phyloP scores from a whole-genome alignment of 2,797 vertebrate species.

The Potorous gilbertii region DNA sequence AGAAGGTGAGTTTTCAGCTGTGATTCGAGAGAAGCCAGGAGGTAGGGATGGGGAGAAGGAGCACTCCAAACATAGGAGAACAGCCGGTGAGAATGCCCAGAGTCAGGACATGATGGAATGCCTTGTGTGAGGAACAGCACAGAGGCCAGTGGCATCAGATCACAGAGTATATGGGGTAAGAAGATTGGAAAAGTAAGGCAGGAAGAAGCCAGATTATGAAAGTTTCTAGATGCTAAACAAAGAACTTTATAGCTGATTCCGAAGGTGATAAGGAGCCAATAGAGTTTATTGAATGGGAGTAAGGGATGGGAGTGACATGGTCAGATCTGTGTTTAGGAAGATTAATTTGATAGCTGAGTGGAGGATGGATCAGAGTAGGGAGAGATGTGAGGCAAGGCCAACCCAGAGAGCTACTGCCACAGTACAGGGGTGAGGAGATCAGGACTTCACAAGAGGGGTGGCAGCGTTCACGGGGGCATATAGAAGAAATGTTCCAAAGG shows the following conservation, averaged over 20 bases:
- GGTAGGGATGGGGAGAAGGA: not conserved
- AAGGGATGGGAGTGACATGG: not conserved
- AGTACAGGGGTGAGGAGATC: not conserved
- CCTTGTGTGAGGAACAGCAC: not conserved
- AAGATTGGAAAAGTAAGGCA: not conserved
- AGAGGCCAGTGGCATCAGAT: too few species aligned
- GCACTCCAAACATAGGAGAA: not conserved
- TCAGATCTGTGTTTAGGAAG: not conserved
- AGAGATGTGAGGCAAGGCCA: not conserved
- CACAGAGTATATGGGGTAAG: not conserved
- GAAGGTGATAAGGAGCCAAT: not conserved
- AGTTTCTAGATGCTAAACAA: not conserved
- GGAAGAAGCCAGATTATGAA: not conserved
- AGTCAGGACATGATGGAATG: not conserved
- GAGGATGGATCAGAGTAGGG: not conserved
- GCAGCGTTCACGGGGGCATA: not conserved
- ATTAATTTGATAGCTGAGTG: not conserved
- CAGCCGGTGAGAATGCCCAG: not conserved
- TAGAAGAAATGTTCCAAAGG: not conserved
- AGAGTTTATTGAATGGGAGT: not conserved
- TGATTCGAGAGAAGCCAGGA: not conserved
- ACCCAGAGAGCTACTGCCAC: not conserved
- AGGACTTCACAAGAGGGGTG: not conserved
- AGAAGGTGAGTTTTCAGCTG: not conserved
- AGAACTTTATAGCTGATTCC: not conserved